Conservation (phyloP, 2,888 invertebrate species). For the Pseudococcus jackbeardsleyi region DNA sequence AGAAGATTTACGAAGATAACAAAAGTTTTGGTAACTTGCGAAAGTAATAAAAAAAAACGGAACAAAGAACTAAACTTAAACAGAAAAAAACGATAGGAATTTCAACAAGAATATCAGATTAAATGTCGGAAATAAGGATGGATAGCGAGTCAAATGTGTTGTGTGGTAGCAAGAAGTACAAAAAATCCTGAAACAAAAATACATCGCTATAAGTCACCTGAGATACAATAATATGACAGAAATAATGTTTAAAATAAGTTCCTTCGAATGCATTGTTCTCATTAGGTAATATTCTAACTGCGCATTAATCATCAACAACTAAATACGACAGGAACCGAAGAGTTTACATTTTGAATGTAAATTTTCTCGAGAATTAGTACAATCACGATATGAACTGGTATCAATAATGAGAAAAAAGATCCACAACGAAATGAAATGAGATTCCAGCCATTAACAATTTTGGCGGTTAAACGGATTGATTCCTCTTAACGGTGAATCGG, state of each 20-base stretch:
- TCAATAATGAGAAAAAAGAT: background rate
- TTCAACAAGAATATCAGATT: slow-evolving; percentile 46
- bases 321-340: background rate
- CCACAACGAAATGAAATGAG: background rate
- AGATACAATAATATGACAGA: background rate
- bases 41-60: slow-evolving; percentile 45
- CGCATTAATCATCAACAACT: slow-evolving; percentile 3
- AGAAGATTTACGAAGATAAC: slow-evolving; percentile 12
- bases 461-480: background rate
- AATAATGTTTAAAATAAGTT: background rate
- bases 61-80: slow-evolving; percentile 41
- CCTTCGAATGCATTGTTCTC: background rate
- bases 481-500: background rate
- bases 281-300: background rate
- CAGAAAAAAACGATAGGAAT: slow-evolving; percentile 51
- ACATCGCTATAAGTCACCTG: background rate
- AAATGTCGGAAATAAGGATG: slow-evolving; percentile 15
- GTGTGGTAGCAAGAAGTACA: slow-evolving; percentile 35
- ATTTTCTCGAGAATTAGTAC: too few species aligned
- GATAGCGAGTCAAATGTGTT: slow-evolving; percentile 29
- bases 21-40: slow-evolving; percentile 46
- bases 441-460: background rate
- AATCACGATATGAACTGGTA: background rate
- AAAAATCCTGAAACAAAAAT: slow-evolving; percentile 35
- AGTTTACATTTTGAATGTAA: background rate